Evolutionary conservation across 2,113 vertebrate genomes (phyloP).

Genomic region (Salvelinus fontinalis): DNA sequence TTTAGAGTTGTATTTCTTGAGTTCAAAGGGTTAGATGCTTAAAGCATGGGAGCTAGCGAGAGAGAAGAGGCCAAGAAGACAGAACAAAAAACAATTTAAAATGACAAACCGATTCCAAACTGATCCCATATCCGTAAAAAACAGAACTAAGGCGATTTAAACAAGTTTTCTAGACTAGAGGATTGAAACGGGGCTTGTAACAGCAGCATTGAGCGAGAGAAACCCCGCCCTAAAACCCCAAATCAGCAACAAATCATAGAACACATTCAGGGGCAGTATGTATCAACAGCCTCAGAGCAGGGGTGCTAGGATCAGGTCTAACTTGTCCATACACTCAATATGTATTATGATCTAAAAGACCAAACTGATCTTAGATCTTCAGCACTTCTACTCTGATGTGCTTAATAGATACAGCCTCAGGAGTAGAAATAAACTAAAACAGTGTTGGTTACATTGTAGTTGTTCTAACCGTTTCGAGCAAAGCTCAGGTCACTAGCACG

Average conservation of each 20-base stretch:
- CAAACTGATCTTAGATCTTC: too few species aligned
- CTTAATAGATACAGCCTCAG: too few species aligned
- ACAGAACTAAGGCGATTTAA: slow-evolving; percentile 39
- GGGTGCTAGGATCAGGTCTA: too few species aligned
- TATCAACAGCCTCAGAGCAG: too few species aligned
- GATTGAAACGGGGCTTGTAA: slow-evolving; percentile 29
- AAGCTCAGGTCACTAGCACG: slow-evolving; percentile 7
- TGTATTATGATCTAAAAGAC: too few species aligned
- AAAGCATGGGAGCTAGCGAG: slow-evolving; percentile 20
- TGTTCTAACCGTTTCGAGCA: slow-evolving; percentile 12
- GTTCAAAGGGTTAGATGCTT: slow-evolving; percentile 32
- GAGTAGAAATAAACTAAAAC: background rate
- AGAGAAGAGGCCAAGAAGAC: slow-evolving; percentile 19
- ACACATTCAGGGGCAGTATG: slow-evolving; percentile 29
- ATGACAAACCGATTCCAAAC: slow-evolving; percentile 3
- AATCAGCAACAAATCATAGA: slow-evolving; percentile 13
- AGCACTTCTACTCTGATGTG: too few species aligned
- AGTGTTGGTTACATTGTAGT: background rate
- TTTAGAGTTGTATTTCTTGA: slow-evolving; percentile 13
- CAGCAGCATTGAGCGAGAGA: slow-evolving; percentile 44
- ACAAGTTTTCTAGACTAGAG: slow-evolving; percentile 25
- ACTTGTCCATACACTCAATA: too few species aligned
- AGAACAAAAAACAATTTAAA: slow-evolving; percentile 17
- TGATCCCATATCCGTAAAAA: background rate
- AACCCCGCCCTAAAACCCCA: slow-evolving; percentile 9